Evolutionary conservation across 2,113 vertebrate species (phyloP).

Genomic region (Gobio gobio): DNA sequence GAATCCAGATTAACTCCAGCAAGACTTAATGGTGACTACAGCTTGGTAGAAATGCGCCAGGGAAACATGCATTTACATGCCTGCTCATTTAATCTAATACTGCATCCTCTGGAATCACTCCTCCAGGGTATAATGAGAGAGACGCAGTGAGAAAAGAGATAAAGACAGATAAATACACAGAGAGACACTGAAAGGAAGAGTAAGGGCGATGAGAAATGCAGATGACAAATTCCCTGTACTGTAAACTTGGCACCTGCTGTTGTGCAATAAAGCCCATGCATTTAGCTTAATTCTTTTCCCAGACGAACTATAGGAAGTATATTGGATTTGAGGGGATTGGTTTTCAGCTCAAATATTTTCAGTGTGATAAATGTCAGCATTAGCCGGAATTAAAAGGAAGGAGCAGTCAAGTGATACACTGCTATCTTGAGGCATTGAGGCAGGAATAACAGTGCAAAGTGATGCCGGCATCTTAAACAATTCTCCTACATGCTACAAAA

Average conservation of each 20-base stretch:
- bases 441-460: conserved; percentile 18
- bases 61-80: conserved; percentile 31
- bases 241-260: conserved; percentile 70
- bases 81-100: conserved; percentile 23
- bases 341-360: conserved; percentile 56
- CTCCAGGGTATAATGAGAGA: conserved; percentile 14
- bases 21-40: conserved; percentile 36
- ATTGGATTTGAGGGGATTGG: conserved; percentile 60
- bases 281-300: conserved; percentile 68
- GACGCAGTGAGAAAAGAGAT: conserved; percentile 24
- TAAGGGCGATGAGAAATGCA: conserved; percentile 57
- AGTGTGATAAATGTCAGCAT: conserved; percentile 54
- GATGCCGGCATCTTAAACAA: conserved; percentile 15
- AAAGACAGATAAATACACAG: conserved; percentile 34
- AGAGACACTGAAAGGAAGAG: conserved; percentile 46
- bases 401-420: conserved; percentile 44
- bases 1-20: conserved; percentile 49
- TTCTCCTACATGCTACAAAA: conserved; percentile 16
- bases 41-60: conserved; percentile 18
- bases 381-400: conserved; percentile 53
- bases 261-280: conserved; percentile 62
- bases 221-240: conserved; percentile 69
- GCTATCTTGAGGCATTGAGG: conserved; percentile 23
- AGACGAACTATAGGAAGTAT: conserved; percentile 65
- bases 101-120: background rate